Conservation (phyloP, 2,797 vertebrate genomes). For the Natrix natrix region DNA sequence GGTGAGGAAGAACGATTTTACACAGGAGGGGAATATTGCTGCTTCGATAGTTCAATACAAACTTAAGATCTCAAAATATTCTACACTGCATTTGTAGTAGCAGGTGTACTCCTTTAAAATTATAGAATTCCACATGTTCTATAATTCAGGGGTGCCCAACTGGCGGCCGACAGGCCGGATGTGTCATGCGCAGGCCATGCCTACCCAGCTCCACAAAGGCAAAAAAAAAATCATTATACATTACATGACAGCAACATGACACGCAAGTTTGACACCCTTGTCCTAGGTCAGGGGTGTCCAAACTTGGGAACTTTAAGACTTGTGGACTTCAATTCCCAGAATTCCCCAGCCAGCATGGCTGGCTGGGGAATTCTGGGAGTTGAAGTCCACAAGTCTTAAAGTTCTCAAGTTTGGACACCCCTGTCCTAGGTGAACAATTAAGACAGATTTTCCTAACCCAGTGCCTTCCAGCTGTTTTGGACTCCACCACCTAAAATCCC, state of each 20-base stretch:
- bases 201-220: not conserved
- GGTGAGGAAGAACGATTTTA: not conserved
- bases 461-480: not conserved
- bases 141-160: not conserved
- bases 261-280: not conserved
- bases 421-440: not conserved
- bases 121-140: not conserved
- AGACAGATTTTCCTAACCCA: not conserved
- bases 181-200: too few species aligned
- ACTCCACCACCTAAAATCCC: not conserved
- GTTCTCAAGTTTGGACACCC: too few species aligned
- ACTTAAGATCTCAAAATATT: not conserved
- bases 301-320: too few species aligned
- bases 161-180: fast-evolving
- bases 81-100: not conserved
- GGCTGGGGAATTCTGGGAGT: too few species aligned
- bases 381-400: too few species aligned
- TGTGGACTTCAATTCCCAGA: too few species aligned
- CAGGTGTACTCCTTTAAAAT: not conserved
- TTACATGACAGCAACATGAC: not conserved
- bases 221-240: not conserved
- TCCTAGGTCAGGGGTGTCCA: not conserved
- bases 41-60: not conserved
- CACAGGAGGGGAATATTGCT: not conserved
- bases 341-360: too few species aligned